Base-by-base conservation (phyloP, 2,113 vertebrate genomes). In the Turnix velox region DNA sequence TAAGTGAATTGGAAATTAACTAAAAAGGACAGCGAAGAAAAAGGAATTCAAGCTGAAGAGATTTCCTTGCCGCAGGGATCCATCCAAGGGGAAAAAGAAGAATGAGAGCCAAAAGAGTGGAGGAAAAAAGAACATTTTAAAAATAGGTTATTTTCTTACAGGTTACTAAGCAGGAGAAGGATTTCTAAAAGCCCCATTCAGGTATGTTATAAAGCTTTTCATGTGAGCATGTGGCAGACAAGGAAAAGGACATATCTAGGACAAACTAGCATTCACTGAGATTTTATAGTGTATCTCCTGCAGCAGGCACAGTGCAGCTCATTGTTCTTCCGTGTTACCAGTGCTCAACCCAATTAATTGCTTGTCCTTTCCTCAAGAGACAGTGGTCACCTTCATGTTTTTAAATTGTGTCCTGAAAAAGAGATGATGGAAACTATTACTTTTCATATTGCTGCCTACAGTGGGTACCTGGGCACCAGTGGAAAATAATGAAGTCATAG, bases 1-100 rank as follows among this genome's bases (percentile, higher is more conserved):
- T 69, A 88, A 72, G 57, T 48, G 62, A 84, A 85, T 57, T 71
- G 35, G 73, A 94, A 95, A 95, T 73, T 94, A 96, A 95, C 58
- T 80, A 66, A 59, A 92, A 89, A 90, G 27, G 58, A 87, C 71
- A 95, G 76, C 28, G 85, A 80, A 92, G 48, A 58, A 88, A 58
- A 74, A 61, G 92, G 63, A 82, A 52, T n/a, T 77, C 58, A 88
- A 46, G 58, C 62, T 84, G 76, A 90, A 91, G 67, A 92, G 22
- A 55, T 81, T 76, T 93, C 87, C 65, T 90, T 76, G 77, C 88
- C 0, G 0, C n/a, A 54, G 58, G 75, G 62, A 63, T 51, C 28
- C 19, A 33, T 74, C 19, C 17, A 45, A 31, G n/a, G 22, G 12
- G 51, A 54, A 20, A 72, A 37, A 40, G 4, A 62, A 37, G n/a